phyloP scores from a whole-genome alignment of 2,113 vertebrate species.

The Ifrita kowaldi region DNA sequence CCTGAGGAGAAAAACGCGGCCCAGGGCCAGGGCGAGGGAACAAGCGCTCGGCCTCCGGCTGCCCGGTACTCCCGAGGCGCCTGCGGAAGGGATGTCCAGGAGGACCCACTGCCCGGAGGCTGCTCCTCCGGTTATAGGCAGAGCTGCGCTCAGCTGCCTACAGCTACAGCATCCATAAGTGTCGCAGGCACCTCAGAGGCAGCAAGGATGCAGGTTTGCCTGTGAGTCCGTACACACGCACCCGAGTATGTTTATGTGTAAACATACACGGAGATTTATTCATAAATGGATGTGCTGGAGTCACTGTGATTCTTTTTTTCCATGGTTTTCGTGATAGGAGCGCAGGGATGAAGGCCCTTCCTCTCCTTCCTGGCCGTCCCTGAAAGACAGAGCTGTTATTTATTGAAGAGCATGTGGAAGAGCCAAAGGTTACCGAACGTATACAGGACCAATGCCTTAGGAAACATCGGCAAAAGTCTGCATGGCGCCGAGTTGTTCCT shows the following conservation, averaged over 20 bases:
- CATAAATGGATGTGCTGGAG: background rate
- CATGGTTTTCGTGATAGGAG: background rate
- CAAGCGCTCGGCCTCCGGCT: background rate
- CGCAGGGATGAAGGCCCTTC: background rate
- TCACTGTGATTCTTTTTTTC: background rate
- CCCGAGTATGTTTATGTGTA: too few species aligned
- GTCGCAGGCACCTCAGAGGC: background rate
- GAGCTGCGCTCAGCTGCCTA: background rate
- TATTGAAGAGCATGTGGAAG: background rate
- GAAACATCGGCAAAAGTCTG: background rate
- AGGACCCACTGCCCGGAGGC: too few species aligned
- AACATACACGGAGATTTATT: background rate
- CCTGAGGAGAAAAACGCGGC: background rate
- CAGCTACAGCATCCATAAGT: background rate
- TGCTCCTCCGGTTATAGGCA: background rate
- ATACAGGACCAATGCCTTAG: background rate
- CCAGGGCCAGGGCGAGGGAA: background rate
- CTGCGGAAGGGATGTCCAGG: background rate
- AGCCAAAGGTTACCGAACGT: background rate
- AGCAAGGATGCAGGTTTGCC: background rate
- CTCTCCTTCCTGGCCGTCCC: background rate
- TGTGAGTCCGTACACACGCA: fast-evolving
- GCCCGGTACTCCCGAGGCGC: background rate
- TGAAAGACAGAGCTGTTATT: background rate
- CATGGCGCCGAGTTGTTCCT: fast-evolving